Conservation (phyloP, 2,113 vertebrate species). For the Prionailurus bengalensis region DNA sequence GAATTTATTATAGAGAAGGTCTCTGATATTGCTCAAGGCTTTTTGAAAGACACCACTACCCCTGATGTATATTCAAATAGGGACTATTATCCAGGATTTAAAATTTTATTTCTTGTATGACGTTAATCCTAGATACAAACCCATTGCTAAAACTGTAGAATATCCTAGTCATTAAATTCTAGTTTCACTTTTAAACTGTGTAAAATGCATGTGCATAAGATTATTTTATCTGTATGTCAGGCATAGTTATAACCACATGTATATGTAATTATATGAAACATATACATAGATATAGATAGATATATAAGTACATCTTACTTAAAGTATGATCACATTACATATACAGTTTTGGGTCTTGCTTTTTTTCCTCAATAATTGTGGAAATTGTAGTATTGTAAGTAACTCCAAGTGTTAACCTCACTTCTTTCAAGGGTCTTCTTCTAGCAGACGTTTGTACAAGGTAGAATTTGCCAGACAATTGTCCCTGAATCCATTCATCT, state of each 20-base stretch:
- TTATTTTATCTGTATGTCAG: neutral
- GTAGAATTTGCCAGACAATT: neutral
- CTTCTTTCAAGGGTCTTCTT: neutral
- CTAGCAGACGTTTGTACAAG: neutral
- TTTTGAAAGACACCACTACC: neutral
- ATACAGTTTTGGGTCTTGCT: neutral
- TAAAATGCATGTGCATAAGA: neutral
- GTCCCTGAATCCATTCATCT: neutral
- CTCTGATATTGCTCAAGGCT: neutral
- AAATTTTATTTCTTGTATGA: neutral
- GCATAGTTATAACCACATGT: neutral
- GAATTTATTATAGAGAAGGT: neutral
- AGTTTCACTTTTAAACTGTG: neutral
- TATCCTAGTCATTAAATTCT: neutral
- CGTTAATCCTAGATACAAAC: neutral
- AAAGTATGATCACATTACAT: neutral
- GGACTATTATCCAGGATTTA: neutral
- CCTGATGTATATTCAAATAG: neutral
- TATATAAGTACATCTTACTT: neutral
- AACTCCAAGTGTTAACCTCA: neutral
- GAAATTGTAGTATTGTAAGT: neutral
- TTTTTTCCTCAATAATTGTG: neutral
- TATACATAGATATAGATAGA: neutral
- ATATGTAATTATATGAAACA: neutral
- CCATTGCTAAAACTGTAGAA: neutral